phyloP scores from a whole-genome alignment of 2,797 vertebrate species.

The Orestias chungarensis region DNA sequence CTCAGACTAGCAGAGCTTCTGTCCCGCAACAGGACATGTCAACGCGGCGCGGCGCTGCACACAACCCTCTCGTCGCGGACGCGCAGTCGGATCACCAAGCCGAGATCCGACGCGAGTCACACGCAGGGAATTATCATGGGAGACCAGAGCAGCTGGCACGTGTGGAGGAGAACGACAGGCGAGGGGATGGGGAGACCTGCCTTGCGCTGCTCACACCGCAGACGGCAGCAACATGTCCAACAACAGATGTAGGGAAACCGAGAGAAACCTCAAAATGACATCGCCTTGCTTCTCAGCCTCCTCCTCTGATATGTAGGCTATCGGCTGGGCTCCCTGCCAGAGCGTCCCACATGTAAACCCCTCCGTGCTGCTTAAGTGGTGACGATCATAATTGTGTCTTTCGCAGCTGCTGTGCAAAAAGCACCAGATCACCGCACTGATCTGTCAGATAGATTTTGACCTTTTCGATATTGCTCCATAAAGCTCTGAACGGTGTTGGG shows the following conservation, averaged over 20 bases:
- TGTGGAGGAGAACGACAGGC: slow-evolving; percentile 10
- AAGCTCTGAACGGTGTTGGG: too few species aligned
- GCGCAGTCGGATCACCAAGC: not conserved
- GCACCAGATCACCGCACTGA: too few species aligned
- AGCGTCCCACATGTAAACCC: slow-evolving; percentile 6
- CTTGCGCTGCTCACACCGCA: slow-evolving; percentile 52
- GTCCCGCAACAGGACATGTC: slow-evolving; percentile 16
- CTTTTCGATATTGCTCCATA: too few species aligned
- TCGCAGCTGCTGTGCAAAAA: too few species aligned
- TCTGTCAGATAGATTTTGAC: too few species aligned
- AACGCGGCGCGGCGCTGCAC: slow-evolving; percentile 15
- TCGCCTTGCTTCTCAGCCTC: slow-evolving; percentile 60
- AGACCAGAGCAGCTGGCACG: slow-evolving; percentile 24
- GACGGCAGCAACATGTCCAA: slow-evolving; percentile 51
- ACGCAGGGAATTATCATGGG: not conserved
- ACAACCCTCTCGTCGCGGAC: slow-evolving; percentile 15
- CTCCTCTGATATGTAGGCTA: slow-evolving; percentile 59
- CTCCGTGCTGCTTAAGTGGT: too few species aligned
- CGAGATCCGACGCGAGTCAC: slow-evolving; percentile 5
- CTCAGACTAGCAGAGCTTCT: slow-evolving; percentile 16
- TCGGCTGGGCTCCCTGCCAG: slow-evolving; percentile 37
- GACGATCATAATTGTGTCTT: too few species aligned
- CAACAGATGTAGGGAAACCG: slow-evolving; percentile 6
- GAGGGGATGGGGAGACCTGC: slow-evolving; percentile 63
- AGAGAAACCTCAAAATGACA: slow-evolving; percentile 64